These are phyloP conservation scores for Mythimna pallens DNA, from an alignment of 2,888 invertebrate species.

Conservation along the genomic window DNA sequence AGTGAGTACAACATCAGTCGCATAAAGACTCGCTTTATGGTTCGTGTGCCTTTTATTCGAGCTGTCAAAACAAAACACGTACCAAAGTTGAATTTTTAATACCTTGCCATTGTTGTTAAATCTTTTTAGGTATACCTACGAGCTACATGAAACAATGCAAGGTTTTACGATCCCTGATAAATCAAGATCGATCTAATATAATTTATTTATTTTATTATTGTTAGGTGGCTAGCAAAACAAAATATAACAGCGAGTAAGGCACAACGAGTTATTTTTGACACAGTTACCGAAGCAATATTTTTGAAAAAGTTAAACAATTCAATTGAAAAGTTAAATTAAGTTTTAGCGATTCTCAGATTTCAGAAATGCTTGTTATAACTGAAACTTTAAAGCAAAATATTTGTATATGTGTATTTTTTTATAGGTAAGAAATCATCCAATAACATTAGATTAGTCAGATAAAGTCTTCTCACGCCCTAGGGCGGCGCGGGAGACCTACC, in stretches of 20 bases:
- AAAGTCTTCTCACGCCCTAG: no score
- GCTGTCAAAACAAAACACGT: constrained; percentile 6
- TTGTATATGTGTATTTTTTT: no score
- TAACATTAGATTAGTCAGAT: no score
- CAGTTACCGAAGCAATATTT: background rate
- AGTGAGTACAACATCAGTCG: constrained; percentile 30
- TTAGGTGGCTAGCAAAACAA: background rate
- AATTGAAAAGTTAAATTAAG: background rate
- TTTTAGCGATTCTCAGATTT: background rate
- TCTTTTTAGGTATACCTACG: background rate
- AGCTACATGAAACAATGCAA: background rate
- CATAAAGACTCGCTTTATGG: constrained; percentile 43
- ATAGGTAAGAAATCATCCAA: no score
- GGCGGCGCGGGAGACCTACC: no score
- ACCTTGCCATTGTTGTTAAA: background rate
- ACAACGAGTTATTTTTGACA: background rate
- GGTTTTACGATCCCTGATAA: background rate
- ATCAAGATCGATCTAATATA: background rate
- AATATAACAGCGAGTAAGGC: background rate
- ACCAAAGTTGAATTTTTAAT: constrained; percentile 7
- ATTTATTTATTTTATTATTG: background rate
- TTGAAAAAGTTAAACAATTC: background rate
- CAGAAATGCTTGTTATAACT: no score
- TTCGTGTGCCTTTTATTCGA: constrained; percentile 37
- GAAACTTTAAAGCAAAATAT: no score